Evolutionary conservation across 2,113 vertebrate genomes (phyloP), one percentile per base, ranked within the genome.

Genomic region (Ancistrus triradiatus): DNA sequence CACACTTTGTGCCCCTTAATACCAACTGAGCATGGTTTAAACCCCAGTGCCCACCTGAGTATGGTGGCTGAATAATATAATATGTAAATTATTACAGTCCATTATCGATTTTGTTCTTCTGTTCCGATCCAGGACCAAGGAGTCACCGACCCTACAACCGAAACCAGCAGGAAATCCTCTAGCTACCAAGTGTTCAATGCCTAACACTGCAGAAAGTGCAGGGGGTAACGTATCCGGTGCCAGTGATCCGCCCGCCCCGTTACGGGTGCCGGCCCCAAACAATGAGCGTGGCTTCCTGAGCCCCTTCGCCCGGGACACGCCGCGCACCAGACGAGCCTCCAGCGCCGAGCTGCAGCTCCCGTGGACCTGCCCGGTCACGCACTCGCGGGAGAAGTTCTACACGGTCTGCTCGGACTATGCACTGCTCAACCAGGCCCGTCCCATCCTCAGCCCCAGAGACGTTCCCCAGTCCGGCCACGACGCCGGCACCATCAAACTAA

Each of bases 351-450:
- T 93, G 7, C 92, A 90, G 81, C 91, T 93, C 63, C 93, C 91
- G 0, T 94, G 93, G 91, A 92, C 90, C 71, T 98, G 94, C 77
- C 96, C 94, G 3, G 96, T 98, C 78, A 97, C 94, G 10, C 95
- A 97, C 53, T 95, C 95, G 46, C 77, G 88, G 10, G 95, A 98
- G 82, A 96, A 94, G 77, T 95, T 98, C 84, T 98, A 98, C 84
- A 96, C 95, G 0, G 92, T 98, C 70, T 98, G 96, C 74, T 97
- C 96, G 1, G 96, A 98, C 77, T 97, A 95, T 66, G 95, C 95
- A 19, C 91, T 98, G 51, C 89, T 98, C 70, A 96, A 98, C 83
- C 92, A 90, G 85, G 96, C 93, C 4, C 86, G 88, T 65, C 86
- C 90, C 38, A 73, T 91, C 19, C 85, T 79, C 70, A 68, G 85